A percentile compares a stretch with the other conserved stretches of the same genome.
Evolutionary conservation across 2,888 invertebrate genomes (phyloP).

Genomic region (Catocala nupta): DNA sequence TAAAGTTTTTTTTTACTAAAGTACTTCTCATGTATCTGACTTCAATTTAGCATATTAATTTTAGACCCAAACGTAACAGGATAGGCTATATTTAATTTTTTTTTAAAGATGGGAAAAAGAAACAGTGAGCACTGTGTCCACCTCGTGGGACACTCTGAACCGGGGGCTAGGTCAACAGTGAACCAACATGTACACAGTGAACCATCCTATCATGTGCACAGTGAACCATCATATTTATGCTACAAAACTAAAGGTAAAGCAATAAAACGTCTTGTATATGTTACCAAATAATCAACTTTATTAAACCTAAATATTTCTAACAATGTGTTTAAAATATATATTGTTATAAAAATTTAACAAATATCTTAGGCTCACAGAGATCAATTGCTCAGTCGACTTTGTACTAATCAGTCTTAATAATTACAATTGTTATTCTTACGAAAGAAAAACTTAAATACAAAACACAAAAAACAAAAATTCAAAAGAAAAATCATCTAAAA

Average conservation of each 20-base stretch:
- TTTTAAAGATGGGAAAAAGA: conserved; percentile 4
- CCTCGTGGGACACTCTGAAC: conserved; percentile 6
- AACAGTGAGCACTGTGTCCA: conserved; percentile 2
- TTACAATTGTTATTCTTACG: conserved; percentile 4
- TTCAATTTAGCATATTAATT: conserved; percentile 5
- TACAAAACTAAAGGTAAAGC: background rate
- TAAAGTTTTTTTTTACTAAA: conserved; percentile 5
- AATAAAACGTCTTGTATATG: background rate
- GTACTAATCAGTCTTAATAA: conserved; percentile 10
- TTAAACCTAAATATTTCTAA: no score
- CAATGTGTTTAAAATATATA: no score
- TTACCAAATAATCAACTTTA: no score
- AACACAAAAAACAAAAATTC: no score
- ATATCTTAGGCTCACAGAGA: conserved; percentile 2
- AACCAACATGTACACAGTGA: conserved; percentile 8
- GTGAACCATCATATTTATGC: background rate
- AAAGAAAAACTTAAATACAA: no score
- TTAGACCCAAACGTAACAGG: background rate
- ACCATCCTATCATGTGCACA: background rate
- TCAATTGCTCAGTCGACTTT: conserved; percentile 4
- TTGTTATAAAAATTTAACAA: background rate
- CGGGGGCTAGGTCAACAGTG: conserved; percentile 9
- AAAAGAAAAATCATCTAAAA: no score
- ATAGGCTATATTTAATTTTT: conserved; percentile 1
- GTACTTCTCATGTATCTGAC: conserved; percentile 2